Percentiles rank a stretch among this genome's conserved stretches.
phyloP scores from a whole-genome alignment of 2,888 invertebrate genomes.

The Endotricha flammealis region DNA sequence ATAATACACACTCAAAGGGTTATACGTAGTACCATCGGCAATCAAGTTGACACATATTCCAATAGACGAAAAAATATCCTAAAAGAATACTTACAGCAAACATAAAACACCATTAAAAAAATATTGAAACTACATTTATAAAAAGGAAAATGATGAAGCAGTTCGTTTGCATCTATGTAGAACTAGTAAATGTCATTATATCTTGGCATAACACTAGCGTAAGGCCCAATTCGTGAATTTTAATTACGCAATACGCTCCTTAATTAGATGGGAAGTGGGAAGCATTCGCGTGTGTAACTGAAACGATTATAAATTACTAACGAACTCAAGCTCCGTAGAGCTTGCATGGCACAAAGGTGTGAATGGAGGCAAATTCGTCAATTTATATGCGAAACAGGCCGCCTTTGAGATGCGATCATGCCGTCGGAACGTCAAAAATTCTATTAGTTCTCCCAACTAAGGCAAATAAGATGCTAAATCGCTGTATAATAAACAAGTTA shows the following conservation, averaged over 20 bases:
- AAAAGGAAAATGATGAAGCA: too few relatives aligned
- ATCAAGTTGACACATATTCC: too few relatives aligned
- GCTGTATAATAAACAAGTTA: too few relatives aligned
- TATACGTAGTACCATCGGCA: too few relatives aligned
- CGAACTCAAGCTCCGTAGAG: slow-evolving; percentile 39
- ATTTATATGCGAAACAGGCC: slow-evolving; percentile 73
- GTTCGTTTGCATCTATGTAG: too few relatives aligned
- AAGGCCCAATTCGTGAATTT: not conserved
- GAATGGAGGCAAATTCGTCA: slow-evolving; percentile 75
- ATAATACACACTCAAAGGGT: too few relatives aligned
- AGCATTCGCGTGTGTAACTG: slow-evolving; percentile 47
- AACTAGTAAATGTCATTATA: too few relatives aligned
- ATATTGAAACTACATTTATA: too few relatives aligned
- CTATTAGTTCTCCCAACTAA: slow-evolving; percentile 34
- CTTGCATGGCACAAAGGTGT: slow-evolving; percentile 62
- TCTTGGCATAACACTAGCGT: not conserved
- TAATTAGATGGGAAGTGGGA: slow-evolving; percentile 33
- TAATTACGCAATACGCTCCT: not conserved
- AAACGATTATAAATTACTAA: slow-evolving; percentile 65
- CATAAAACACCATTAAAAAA: too few relatives aligned
- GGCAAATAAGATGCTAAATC: too few relatives aligned
- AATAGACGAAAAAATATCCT: too few relatives aligned
- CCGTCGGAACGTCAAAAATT: slow-evolving; percentile 48
- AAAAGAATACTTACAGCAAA: too few relatives aligned
- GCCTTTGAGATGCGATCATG: slow-evolving; percentile 64